Evolutionary conservation across 2,797 vertebrate genomes (phyloP), one percentile per base, ranked within the genome.

Genomic region (Crocodylus rhombifer): DNA sequence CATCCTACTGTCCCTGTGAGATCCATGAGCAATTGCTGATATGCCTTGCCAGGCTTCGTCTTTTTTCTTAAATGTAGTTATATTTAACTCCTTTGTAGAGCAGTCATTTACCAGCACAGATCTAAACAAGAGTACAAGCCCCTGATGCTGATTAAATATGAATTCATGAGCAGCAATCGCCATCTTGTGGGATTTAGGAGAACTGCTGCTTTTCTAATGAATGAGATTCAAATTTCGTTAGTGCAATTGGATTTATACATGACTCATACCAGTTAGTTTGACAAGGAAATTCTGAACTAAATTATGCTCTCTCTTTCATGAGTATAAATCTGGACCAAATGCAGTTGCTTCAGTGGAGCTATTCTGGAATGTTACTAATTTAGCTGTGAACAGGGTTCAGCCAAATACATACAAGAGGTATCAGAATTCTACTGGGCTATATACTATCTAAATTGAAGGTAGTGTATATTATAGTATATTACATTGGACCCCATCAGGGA

Each of bases 171-270:
- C 16, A 3, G 87, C 88, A 96, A 42, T 80, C 95, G 97, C 96
- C 96, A 97, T 79, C 97, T 93, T 93, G 95, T 95, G 97, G 97
- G 33, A 6, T 6, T 64, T 14, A n/a, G 15, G 28, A 88, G 92
- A 95, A 95, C 20, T 71, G 28, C 87, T 92, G 60, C 57, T 61
- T 82, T 36, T 20, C 18, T 88, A 57, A 2, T 11, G 20, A 14
- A 4, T 10, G 61, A 51, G 5, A 16, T 30, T 5, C 26, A 57
- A 25, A 87, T 73, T 73, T 73, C 36, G 21, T 51, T 73, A 36
- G 33, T 26, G 23, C 36, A 26, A 14, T 73, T 73, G 36, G 13
- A 42, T 67, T 87, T 85, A 23, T 61, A 17, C 61, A 16, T 21
- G 55, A 28, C 10, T 25, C 2, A 51, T 18, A 7, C 14, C 3